phyloP scores from a whole-genome alignment of 2,888 invertebrate species.

The Epirrhoe tristata region DNA sequence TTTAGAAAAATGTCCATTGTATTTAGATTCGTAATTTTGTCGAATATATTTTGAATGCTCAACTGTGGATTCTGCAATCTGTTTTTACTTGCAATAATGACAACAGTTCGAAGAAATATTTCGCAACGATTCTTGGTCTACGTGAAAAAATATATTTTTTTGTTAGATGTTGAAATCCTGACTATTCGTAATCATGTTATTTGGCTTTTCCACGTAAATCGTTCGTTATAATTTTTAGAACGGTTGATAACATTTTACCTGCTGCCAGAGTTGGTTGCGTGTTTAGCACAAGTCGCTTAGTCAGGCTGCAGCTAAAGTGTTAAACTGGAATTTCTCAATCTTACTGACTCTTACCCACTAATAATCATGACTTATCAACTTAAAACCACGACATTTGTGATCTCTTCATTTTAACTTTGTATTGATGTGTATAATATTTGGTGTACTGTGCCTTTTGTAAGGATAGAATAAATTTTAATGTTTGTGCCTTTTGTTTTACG shows the following conservation, averaged over 20 bases:
- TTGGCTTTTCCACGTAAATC: no score
- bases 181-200: no score
- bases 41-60: slow-evolving; percentile 38
- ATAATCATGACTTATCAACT: neutral
- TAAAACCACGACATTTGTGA: slow-evolving; percentile 17
- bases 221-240: no score
- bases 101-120: neutral
- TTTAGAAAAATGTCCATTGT: slow-evolving; percentile 41
- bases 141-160: no score
- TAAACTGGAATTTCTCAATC: no score
- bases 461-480: slow-evolving; percentile 75
- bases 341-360: neutral
- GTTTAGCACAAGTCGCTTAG: neutral
- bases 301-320: neutral
- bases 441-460: slow-evolving; percentile 80
- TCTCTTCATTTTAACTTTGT: slow-evolving; percentile 7
- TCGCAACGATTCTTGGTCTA: no score
- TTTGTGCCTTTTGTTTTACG: slow-evolving; percentile 79
- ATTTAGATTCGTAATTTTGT: slow-evolving; percentile 36
- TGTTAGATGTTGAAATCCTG: no score
- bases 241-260: no score
- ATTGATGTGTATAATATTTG: slow-evolving; percentile 49
- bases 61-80: slow-evolving; percentile 38
- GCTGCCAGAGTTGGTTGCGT: no score
- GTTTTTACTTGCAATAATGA: neutral